Base-by-base conservation (phyloP, 2,797 vertebrate species). In the Pipistrellus pygmaeus region DNA sequence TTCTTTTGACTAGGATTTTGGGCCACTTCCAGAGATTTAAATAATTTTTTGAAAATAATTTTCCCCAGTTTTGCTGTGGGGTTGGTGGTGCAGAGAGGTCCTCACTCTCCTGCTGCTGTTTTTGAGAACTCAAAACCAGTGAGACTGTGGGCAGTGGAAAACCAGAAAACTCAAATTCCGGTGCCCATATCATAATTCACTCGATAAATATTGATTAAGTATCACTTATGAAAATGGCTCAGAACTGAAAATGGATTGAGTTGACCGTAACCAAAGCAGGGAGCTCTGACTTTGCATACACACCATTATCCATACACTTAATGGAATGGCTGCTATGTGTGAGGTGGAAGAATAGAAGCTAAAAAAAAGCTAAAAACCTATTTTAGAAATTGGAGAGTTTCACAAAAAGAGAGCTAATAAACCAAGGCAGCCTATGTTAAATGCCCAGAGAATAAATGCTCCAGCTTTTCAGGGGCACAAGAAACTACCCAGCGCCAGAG, bases 381-480 rank as follows among this genome's bases (percentile, higher is more conserved):
- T 68, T 93, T 86, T 82, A 57, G 71, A 93, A 95, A 93, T 90
- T 77, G 72, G 60, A 80, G 57, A 85, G 66, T 89, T 94, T 80
- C 62, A 82, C 51, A 86, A 72, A 88, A 81, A 78, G 68, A 75
- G 87, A 81, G 77, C 41, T 68, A 84, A 48, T 87, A 95, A 95
- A 91, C 51, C 32, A 95, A 91, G 38, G 23, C 62, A 91, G 72
- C 71, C 46, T 93, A 38, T 80, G 51, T 41, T 76, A 80, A 90
- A 72, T 94, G 46, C n/a, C 93, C 69, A 87, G 91, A 95, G 93
- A 94, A 94, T 93, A 93, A 91, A 30, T 91, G 93, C 44, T 94
- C 72, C 66, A 77, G 46, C 82, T 96, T 96, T 88, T 64, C 76
- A 78, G 64, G 48, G 21, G 46, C n/a, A 87, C 3, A 5, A 90